phyloP scores from a whole-genome alignment of 1,140 invertebrate genomes.

The Adelges cooleyi region DNA sequence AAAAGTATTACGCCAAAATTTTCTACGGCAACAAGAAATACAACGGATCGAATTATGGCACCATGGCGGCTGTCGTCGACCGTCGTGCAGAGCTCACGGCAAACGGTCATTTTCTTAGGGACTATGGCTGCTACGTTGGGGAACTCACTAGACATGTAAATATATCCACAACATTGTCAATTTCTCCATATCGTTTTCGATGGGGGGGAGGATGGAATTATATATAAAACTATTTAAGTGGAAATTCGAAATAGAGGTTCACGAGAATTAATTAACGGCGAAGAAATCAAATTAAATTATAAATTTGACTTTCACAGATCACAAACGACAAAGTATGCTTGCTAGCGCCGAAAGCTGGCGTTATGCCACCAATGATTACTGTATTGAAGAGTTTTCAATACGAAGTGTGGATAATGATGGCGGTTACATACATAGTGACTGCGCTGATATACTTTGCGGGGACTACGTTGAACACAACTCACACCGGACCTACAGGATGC shows the following conservation, averaged over 20 bases:
- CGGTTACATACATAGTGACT: constrained; percentile 31
- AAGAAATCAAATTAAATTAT: too few relatives aligned
- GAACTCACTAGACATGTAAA: constrained; percentile 26
- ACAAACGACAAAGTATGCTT: constrained; percentile 39
- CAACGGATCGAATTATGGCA: constrained; percentile 32
- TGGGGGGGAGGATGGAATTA: too few relatives aligned
- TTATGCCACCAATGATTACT: constrained; percentile 39
- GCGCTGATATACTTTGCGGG: constrained; percentile 33
- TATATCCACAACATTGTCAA: too few relatives aligned
- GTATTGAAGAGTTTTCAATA: constrained; percentile 38
- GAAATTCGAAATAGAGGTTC: too few relatives aligned
- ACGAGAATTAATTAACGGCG: too few relatives aligned
- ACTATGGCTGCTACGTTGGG: constrained; percentile 33
- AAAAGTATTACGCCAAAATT: constrained; percentile 14
- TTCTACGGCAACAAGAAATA: constrained; percentile 27
- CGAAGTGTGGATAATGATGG: constrained; percentile 36
- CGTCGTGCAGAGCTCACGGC: constrained; percentile 37
- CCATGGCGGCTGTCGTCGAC: constrained; percentile 37
- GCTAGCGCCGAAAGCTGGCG: constrained; percentile 38
- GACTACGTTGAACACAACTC: not conserved
- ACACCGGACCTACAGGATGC: not conserved
- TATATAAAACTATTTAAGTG: too few relatives aligned
- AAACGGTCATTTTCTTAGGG: constrained; percentile 38
- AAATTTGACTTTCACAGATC: constrained; percentile 30
- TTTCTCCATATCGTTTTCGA: too few relatives aligned